These are phyloP conservation scores for Triplophysa tibetana DNA, from an alignment of 2,113 vertebrate species.

Conservation along the genomic window DNA sequence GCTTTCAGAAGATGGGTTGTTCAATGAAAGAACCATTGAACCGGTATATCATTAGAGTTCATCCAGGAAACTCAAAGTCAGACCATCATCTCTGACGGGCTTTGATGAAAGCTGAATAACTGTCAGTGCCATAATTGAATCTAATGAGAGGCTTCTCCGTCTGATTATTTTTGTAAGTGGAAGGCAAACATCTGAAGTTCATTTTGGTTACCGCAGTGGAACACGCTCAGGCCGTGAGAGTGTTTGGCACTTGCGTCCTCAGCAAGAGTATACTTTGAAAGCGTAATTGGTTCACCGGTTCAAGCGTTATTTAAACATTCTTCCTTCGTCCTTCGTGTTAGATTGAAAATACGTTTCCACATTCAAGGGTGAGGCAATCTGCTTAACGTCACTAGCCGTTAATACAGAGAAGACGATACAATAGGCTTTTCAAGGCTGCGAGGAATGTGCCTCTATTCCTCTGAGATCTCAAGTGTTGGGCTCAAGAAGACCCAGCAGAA, in stretches of 20 bases:
- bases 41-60: constrained; percentile 33
- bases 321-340: constrained; percentile 16
- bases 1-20: background rate
- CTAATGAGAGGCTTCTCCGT: constrained; percentile 55
- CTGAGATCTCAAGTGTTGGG: constrained; percentile 20
- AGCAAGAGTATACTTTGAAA: constrained; percentile 22
- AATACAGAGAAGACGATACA: constrained; percentile 22
- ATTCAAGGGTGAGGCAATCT: constrained; percentile 42
- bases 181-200: constrained; percentile 55
- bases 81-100: constrained; percentile 36
- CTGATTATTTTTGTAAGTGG: constrained; percentile 54
- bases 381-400: background rate
- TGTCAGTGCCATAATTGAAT: constrained; percentile 54
- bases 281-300: constrained; percentile 39
- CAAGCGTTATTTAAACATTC: constrained; percentile 33
- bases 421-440: constrained; percentile 30
- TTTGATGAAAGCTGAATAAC: constrained; percentile 53
- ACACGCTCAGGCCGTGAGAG: constrained; percentile 1
- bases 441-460: constrained; percentile 7
- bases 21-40: constrained; percentile 2
- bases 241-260: constrained; percentile 5
- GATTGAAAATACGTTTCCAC: constrained; percentile 29
- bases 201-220: constrained; percentile 31
- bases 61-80: constrained; percentile 43
- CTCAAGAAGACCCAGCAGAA: background rate